These are phyloP conservation scores for Drosophila busckii DNA, from an alignment of 1,140 invertebrate species.

Conservation along the genomic window DNA sequence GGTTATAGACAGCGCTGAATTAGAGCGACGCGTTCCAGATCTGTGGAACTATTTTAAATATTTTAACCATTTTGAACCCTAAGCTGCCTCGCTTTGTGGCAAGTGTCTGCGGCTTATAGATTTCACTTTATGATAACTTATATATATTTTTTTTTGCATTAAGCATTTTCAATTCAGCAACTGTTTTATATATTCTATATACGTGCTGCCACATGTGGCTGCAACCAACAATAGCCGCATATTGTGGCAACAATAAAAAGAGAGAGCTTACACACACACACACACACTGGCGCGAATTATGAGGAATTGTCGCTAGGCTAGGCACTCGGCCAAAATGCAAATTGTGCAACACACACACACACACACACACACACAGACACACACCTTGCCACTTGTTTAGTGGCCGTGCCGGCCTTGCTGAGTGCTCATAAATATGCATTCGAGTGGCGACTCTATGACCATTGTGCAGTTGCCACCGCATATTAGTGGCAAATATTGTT, in stretches of 20 bases:
- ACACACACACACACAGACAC: not conserved
- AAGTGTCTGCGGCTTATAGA: slow-evolving; percentile 46
- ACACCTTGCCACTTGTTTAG: slow-evolving; percentile 8
- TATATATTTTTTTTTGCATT: slow-evolving; percentile 64
- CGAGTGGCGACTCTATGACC: slow-evolving; percentile 41
- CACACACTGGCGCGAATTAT: slow-evolving; percentile 53
- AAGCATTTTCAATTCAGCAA: slow-evolving; percentile 68
- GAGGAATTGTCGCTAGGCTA: slow-evolving; percentile 67
- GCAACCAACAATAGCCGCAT: slow-evolving; percentile 25
- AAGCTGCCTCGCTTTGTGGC: slow-evolving; percentile 6
- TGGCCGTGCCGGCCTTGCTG: slow-evolving; percentile 10
- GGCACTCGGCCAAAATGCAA: slow-evolving; percentile 65
- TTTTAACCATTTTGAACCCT: too few species aligned
- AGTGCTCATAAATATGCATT: slow-evolving; percentile 65
- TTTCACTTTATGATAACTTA: slow-evolving; percentile 50
- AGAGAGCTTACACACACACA: slow-evolving; percentile 31
- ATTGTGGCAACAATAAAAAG: slow-evolving; percentile 24
- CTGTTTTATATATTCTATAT: slow-evolving; percentile 37
- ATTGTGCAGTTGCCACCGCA: slow-evolving; percentile 42
- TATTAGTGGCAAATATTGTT: slow-evolving; percentile 72
- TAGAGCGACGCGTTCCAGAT: too few species aligned
- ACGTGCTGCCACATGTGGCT: slow-evolving; percentile 60
- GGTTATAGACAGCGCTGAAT: too few species aligned
- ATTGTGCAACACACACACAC: slow-evolving; percentile 22
- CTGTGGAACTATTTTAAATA: too few species aligned